These are phyloP conservation scores for Polydrusus pterygomalis DNA, from an alignment of 2,888 invertebrate genomes.

Conservation along the genomic window DNA sequence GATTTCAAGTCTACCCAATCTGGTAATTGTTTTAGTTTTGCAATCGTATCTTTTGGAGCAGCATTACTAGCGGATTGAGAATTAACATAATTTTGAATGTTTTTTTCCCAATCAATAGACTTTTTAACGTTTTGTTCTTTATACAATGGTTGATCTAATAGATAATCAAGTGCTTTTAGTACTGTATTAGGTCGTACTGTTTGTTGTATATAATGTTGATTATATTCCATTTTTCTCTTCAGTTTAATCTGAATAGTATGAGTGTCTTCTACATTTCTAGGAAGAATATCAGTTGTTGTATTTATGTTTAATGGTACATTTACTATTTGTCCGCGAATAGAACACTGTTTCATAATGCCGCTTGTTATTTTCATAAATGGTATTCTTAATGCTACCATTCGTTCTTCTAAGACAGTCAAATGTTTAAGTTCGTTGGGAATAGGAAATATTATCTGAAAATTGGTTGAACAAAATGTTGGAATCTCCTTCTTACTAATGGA, in stretches of 20 bases:
- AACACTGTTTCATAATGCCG: conserved; percentile 33
- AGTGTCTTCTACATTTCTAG: conserved; percentile 37
- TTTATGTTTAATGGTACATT: conserved; percentile 40
- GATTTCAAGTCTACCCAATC: background rate
- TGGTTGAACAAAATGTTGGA: conserved; percentile 19
- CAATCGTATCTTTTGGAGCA: conserved; percentile 4
- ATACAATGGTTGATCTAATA: conserved; percentile 37
- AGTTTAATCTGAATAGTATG: conserved; percentile 41
- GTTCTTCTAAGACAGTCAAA: conserved; percentile 34
- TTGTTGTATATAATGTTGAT: conserved; percentile 31
- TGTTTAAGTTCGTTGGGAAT: conserved; percentile 24
- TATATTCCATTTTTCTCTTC: conserved; percentile 32
- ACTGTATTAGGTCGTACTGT: conserved; percentile 35
- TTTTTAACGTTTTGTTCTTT: conserved; percentile 23
- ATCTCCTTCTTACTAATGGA: background rate
- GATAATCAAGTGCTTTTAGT: conserved; percentile 31
- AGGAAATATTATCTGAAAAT: conserved; percentile 10
- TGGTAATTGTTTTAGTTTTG: too few relatives aligned
- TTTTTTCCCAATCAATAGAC: conserved; percentile 30
- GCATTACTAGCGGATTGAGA: conserved; percentile 19
- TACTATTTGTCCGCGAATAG: conserved; percentile 41
- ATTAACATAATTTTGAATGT: conserved; percentile 4
- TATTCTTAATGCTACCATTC: conserved; percentile 33
- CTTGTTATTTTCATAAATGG: conserved; percentile 42
- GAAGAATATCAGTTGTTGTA: conserved; percentile 33